Evolutionary conservation across 2,797 vertebrate species (phyloP), one percentile per base, ranked within the genome.

Genomic region (Chlorospingus flavigularis): DNA sequence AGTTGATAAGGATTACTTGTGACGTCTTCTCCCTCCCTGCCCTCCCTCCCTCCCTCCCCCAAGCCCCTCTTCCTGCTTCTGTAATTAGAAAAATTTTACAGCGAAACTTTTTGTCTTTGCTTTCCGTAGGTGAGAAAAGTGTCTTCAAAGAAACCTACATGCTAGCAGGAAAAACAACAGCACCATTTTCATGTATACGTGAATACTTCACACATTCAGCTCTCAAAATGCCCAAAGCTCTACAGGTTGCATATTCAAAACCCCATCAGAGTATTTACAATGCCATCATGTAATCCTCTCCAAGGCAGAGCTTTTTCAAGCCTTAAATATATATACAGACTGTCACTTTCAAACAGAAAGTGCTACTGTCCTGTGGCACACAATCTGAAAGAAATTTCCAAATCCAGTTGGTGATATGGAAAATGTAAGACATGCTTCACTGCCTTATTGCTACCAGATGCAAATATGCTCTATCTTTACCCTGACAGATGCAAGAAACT

Each of bases 1-100:
- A 54, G 70, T 42, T 0, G 82, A 95, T 96, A 96, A 96, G 81
- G 23, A 72, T 85, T 92, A 55, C 70, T 91, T 62, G 39, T 91
- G 91, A 94, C 65, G 54, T 90, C 54, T 86, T 17, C 45, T 77
- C 63, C 20, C 28, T 70, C 33, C 13, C 21, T 13, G 10, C 31
- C 40, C 39, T 77, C 39, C 18, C 51, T 57, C 37, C 17, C 50
- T 57, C 33, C 17, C 45, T 58, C 39, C 11, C 2, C 3, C 48
- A 39, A 43, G 15, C 45, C 45, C 54, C 57, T 82, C 71, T 89
- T 93, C 74, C 86, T 85, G 40, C 47, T 72, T 93, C 86, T 61
- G 35, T n/a, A 87, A 74, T 73, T 82, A 76, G 47, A 79, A 77
- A 88, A 83, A 45, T 2, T 40, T 58, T 84, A 65, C 26, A 43